Base-by-base conservation (phyloP, 2,113 vertebrate genomes). In the Gallinago undulata region DNA sequence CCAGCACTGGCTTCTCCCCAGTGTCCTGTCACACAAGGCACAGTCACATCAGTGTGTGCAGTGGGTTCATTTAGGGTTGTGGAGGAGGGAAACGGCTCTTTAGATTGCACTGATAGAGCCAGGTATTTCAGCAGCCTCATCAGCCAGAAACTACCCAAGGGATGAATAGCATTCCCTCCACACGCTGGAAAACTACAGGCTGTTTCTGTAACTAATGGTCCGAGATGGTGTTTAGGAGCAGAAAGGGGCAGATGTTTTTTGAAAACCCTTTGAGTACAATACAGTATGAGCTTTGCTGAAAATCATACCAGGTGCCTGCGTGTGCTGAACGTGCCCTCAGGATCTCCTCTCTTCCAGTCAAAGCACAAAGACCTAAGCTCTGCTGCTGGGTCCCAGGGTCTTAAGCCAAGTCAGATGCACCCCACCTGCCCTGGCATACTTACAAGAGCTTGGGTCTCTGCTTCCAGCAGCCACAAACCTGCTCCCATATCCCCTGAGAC, bases 141-240 rank as follows among this genome's bases (percentile, higher is more conserved):
- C 6, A 0, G 25, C 43, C 15, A 45, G 41, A 23, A 63, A 19
- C 25, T 27, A 2, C 56, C 48, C 56, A 6, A 35, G 48, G 47
- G 9, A 16, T 14, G 12, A 69, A 8, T 2, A 25, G 23, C 6
- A 3, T 37, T 53, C 43, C 17, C 9, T 11, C 13, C 21, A 10
- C 0, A 4, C 0, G 3, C 50, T 50, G 67, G 55, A 41, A 57
- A 33, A 27, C 18, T 8, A 21, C 51, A 33, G 27, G 23, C 48
- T 37, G 0, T 10, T 68, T 41, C 64, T 35, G 48, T 1, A 43
- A 12, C 60, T 53, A 51, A 1, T 1, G 1, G 16, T n/a, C 59
- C 14, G 53, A n/a, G 53, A 1, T 2, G 17, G 6, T 2, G 8
- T 23, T 88, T 10, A 11, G 87, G 45, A 9, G 13, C 1, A 0